Base-by-base conservation (phyloP, 2,797 vertebrate genomes). In the Pipistrellus pygmaeus region DNA sequence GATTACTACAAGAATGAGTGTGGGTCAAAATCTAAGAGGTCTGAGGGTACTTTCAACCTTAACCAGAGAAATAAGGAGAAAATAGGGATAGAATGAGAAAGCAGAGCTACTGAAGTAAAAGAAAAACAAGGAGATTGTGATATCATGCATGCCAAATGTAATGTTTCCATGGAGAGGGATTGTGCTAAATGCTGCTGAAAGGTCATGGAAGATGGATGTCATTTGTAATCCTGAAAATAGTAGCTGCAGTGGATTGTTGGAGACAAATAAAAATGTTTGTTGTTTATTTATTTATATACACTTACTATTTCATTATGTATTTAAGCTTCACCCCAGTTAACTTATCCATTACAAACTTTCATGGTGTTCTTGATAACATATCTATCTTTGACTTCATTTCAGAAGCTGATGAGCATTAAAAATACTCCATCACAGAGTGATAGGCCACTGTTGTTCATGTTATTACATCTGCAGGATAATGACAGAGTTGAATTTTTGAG, bases 401-500 rank as follows among this genome's bases (percentile, higher is more conserved):
- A 82, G 32, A 44, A 89, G 18, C 53, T 30, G 2, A 38, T 38
- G 38, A 89, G 48, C 30, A 60, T 27, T 68, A 80, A 30, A 1
- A 3, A 21, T 55, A 81, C 48, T 85, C 44, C 7, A 7, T 48
- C 78, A 30, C 3, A 75, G 62, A 91, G 25, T 15, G 8, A 78
- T 4, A 69, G 25, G 20, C 13, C 23, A 60, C 8, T 48, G 5
- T 82, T 77, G 25, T 51, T 71, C 68, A 55, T 75, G 62, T 85
- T 73, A 48, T 38, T 68, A 71, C 35, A 72, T 55, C 13, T 53
- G 82, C 7, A 35, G 11, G 32, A 93, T 72, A 87, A 75, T 48
- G 80, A 95, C 71, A 95, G 78, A 88, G 84, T 66, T 85, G 62
- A 77, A 93, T 88, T 96, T 84, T 51, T 51, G 48, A 96, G 78